Evolutionary conservation across 2,888 invertebrate species (phyloP).

Genomic region (Trichopoda pennipes): DNA sequence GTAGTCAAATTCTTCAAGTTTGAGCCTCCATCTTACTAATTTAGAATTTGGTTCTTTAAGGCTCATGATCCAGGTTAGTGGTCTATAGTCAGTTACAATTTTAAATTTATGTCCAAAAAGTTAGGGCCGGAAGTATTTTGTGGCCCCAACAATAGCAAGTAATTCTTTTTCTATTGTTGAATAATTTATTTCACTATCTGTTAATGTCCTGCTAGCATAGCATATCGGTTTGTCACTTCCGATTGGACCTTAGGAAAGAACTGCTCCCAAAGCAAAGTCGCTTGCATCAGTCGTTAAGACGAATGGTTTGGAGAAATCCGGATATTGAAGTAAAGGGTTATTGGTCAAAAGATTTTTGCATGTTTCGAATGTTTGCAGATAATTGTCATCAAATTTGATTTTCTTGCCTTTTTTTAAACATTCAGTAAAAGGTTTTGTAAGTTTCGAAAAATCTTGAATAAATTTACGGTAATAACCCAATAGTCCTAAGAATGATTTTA

Average conservation of each 20-base stretch:
- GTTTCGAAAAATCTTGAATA: slow-evolving; percentile 21
- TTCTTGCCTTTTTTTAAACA: slow-evolving; percentile 18
- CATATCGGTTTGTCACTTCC: slow-evolving; percentile 71
- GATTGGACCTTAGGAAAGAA: slow-evolving; percentile 72
- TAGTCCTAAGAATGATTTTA: slow-evolving; percentile 34
- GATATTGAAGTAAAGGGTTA: slow-evolving; percentile 56
- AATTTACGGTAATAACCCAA: slow-evolving; percentile 12
- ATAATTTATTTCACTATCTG: slow-evolving; percentile 69
- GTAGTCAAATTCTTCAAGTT: too few relatives aligned
- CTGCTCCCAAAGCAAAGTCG: slow-evolving; percentile 70
- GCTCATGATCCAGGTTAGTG: slow-evolving; percentile 1
- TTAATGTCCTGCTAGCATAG: slow-evolving; percentile 72
- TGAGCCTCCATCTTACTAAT: slow-evolving; percentile 28
- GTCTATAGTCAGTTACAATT: slow-evolving; percentile 7
- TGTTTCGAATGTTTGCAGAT: slow-evolving; percentile 7
- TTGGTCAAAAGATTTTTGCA: slow-evolving; percentile 1
- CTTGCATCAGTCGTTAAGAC: not conserved
- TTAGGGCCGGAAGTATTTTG: not conserved
- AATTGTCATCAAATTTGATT: slow-evolving; percentile 55
- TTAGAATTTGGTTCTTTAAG: slow-evolving; percentile 30
- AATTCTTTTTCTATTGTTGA: slow-evolving; percentile 64
- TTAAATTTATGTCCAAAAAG: not conserved
- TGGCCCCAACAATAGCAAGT: slow-evolving; percentile 27
- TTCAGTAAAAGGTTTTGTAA: slow-evolving; percentile 42
- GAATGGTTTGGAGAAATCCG: slow-evolving; percentile 54